Evolutionary conservation across 37 sponge, comb jelly and placozoan species (phyloP).

Genomic region (Spongia lamella): DNA sequence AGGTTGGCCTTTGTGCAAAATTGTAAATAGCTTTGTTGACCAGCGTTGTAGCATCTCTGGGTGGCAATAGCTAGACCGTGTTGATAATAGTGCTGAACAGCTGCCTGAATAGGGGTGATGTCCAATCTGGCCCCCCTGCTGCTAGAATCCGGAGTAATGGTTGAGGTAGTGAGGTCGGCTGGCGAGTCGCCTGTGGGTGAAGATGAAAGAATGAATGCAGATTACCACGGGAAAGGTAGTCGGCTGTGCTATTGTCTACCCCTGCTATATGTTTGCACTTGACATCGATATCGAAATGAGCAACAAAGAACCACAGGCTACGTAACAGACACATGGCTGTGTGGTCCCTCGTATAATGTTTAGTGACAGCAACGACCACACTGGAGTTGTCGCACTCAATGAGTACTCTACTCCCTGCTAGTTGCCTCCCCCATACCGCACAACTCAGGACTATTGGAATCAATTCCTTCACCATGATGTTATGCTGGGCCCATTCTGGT

Average conservation of each 20-base stretch:
- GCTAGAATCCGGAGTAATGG: neutral
- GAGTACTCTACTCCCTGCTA: neutral
- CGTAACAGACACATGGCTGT: conserved; percentile 5
- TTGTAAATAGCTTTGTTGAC: conserved; percentile 11
- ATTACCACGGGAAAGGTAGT: conserved; percentile 17
- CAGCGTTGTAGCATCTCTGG: conserved; percentile 20
- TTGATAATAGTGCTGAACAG: conserved; percentile 2
- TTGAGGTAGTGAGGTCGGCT: neutral
- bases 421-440: conserved; percentile 13
- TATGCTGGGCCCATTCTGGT: neutral
- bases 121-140: conserved; percentile 23
- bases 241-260: conserved; percentile 16
- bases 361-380: neutral
- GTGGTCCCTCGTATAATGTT: neutral
- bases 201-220: too few relatives aligned
- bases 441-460: too few relatives aligned
- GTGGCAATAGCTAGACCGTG: conserved; percentile 35
- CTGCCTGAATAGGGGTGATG: conserved; percentile 13
- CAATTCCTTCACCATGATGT: conserved; percentile 23
- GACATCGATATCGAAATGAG: neutral
- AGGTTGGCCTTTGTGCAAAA: conserved; percentile 23
- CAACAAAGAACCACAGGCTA: neutral
- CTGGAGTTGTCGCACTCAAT: conserved; percentile 10
- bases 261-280: neutral
- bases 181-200: conserved; percentile 4